These are phyloP conservation scores for Ictidomys tridecemlineatus DNA, from an alignment of 2,113 vertebrate genomes.

Conservation along the genomic window DNA sequence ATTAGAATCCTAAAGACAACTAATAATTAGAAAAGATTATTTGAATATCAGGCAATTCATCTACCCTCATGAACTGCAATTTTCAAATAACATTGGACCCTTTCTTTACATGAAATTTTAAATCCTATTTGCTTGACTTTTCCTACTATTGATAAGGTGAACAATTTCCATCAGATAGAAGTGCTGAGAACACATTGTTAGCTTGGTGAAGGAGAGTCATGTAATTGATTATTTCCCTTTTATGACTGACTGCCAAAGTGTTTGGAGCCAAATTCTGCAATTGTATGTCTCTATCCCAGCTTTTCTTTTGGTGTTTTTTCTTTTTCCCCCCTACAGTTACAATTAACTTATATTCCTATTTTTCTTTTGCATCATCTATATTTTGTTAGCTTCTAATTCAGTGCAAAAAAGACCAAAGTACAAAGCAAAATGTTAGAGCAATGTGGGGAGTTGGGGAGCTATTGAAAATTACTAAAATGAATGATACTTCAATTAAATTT, in stretches of 20 bases:
- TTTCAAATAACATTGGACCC: not conserved
- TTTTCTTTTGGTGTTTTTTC: not conserved
- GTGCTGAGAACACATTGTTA: not conserved
- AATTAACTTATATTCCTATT: not conserved
- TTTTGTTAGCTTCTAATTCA: not conserved
- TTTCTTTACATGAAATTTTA: conserved; percentile 36
- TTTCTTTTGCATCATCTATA: conserved; percentile 9
- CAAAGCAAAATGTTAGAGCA: not conserved
- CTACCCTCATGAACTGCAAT: not conserved
- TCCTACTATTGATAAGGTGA: not conserved
- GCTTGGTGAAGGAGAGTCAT: too few species aligned
- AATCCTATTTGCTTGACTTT: conserved; percentile 12
- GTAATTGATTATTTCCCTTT: not conserved
- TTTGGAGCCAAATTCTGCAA: not conserved
- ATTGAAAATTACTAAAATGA: not conserved
- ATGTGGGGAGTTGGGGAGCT: not conserved
- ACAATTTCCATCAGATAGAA: not conserved
- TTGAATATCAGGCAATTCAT: conserved; percentile 15
- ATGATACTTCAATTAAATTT: not conserved
- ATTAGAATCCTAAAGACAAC: conserved; percentile 53
- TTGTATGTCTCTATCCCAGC: not conserved
- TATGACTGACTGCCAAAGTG: not conserved
- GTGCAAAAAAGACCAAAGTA: not conserved
- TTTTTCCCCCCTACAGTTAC: not conserved
- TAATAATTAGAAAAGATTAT: conserved; percentile 37